These are phyloP conservation scores for Orgyia antiqua DNA, from an alignment of 2,888 invertebrate genomes.

Conservation along the genomic window DNA sequence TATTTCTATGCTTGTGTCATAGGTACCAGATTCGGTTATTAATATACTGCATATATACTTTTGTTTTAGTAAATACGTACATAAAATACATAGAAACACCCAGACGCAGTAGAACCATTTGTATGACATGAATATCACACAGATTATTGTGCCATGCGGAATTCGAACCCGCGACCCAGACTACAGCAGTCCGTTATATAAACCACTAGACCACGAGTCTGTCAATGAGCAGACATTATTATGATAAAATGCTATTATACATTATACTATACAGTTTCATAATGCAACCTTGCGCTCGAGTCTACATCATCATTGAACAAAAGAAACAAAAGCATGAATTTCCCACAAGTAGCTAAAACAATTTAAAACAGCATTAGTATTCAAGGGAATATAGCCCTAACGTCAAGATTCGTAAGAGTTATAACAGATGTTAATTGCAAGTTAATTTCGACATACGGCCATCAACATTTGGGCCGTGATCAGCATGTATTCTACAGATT, in stretches of 20 bases:
- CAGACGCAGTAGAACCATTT: too few species aligned
- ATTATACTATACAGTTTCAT: slow-evolving; percentile 27
- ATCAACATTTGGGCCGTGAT: slow-evolving; percentile 30
- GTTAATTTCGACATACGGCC: slow-evolving; percentile 37
- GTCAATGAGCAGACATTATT: slow-evolving; percentile 15
- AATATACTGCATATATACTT: too few species aligned
- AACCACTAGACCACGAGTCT: too few species aligned
- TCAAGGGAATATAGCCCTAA: slow-evolving; percentile 24
- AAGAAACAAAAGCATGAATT: slow-evolving; percentile 45
- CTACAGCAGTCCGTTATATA: too few species aligned
- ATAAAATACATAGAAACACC: too few species aligned
- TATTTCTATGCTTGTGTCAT: too few species aligned
- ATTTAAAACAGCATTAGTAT: too few species aligned
- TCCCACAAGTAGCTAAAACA: slow-evolving; percentile 46
- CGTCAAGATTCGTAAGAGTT: slow-evolving; percentile 13
- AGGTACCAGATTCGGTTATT: too few species aligned
- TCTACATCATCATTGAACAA: slow-evolving; percentile 35
- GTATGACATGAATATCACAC: too few species aligned
- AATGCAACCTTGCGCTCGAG: slow-evolving; percentile 40
- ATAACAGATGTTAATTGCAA: slow-evolving; percentile 7
- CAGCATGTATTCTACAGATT: slow-evolving; percentile 28
- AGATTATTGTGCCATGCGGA: too few species aligned
- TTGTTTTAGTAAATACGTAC: too few species aligned
- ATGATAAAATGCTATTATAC: slow-evolving; percentile 21
- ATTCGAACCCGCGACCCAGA: too few species aligned